phyloP scores from a whole-genome alignment of 2,113 vertebrate species.

The Platysteira castanea region DNA sequence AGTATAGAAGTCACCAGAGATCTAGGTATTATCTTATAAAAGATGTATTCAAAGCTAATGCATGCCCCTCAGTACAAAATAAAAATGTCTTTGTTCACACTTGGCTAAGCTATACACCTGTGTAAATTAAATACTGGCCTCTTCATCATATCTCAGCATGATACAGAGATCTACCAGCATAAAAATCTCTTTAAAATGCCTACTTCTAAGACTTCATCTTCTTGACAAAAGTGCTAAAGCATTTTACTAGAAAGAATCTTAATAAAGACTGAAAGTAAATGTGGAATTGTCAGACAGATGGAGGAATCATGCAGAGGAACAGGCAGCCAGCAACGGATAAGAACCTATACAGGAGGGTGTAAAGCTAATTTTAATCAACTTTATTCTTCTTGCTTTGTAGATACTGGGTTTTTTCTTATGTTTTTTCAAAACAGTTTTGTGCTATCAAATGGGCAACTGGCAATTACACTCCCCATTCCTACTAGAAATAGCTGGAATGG shows the following conservation, averaged over 20 bases:
- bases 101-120: neutral
- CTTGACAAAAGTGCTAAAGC: neutral
- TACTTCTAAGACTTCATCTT: neutral
- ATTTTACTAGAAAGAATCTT: neutral
- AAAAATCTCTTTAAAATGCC: neutral
- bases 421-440: neutral
- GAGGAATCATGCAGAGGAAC: neutral
- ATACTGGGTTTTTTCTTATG: neutral
- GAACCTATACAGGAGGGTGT: neutral
- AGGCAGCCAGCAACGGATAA: neutral
- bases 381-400: neutral
- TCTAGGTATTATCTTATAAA: neutral
- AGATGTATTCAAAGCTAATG: neutral
- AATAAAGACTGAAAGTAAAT: conserved; percentile 8
- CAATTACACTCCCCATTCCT: neutral
- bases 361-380: neutral
- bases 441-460: neutral
- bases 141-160: neutral
- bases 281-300: conserved; percentile 14
- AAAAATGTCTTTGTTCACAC: neutral
- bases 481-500: neutral
- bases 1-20: neutral
- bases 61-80: neutral
- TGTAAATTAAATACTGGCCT: neutral
- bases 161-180: neutral